Evolutionary conservation across 1,140 invertebrate genomes (phyloP), one percentile per base, ranked within the genome.

Genomic region (Habropoda laboriosa): DNA sequence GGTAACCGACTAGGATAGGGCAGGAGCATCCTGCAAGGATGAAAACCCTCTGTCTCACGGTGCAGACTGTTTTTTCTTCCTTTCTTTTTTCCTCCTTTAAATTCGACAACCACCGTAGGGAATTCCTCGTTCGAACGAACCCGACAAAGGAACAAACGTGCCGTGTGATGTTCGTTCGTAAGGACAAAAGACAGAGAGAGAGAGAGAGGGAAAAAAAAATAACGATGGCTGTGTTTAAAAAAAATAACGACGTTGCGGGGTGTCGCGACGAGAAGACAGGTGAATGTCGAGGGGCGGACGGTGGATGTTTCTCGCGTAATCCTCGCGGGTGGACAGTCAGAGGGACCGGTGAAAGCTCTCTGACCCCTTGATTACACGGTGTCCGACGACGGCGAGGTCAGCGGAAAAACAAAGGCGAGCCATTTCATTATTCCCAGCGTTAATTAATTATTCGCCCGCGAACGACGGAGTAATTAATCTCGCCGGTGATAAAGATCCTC

Each of bases 391-490:
- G n/a, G 53, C 55, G 38, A 61, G 83, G 58, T 83, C 60, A 85
- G 55, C 73, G 61, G 47, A 78, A 86, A 79, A 82, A 80, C 49
- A 61, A 64, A 77, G 78, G 68, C 61, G 63, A 77, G 68, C 86
- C 87, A 89, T 90, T 91, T 89, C 83, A 89, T 91, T 89, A 90
- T 88, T 70, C 88, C 57, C 80, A 76, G 90, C 88, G 74, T 90
- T 91, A 90, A 89, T 88, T 91, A 90, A 91, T 91, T 91, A 90
- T 88, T 89, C 81, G 80, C 83, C 68, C 67, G 32, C 66, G 32
- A 78, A 55, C 71, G 81, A 66, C 79, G 81, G 80, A 88, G 90
- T 91, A 91, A 92, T 91, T 92, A 92, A 91, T 92, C 89, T 89
- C 85, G 81, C 80, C 75, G 86, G 88, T 86, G 86, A 86, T 86